Conservation (phyloP, 2,797 vertebrate genomes). For the Sebastes kiyomatsui region DNA sequence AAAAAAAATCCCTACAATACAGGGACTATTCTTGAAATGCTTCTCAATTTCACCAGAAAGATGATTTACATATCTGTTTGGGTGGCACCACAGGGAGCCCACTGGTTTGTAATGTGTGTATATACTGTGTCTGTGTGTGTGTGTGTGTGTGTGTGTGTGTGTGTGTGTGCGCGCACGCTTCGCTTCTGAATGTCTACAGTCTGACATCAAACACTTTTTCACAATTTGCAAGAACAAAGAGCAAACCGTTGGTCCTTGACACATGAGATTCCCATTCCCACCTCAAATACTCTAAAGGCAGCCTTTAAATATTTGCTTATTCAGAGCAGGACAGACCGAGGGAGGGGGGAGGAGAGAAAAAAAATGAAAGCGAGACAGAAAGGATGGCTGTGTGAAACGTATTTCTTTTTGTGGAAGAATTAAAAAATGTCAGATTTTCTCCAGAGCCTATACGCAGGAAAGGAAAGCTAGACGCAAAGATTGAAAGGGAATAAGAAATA, state of each 20-base stretch:
- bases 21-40: slow-evolving; percentile 19
- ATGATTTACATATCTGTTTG: slow-evolving; percentile 57
- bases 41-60: slow-evolving; percentile 41
- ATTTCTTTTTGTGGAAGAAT: slow-evolving; percentile 11
- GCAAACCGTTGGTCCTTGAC: slow-evolving; percentile 41
- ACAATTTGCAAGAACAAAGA: slow-evolving; percentile 66
- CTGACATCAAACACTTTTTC: slow-evolving; percentile 68
- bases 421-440: slow-evolving; percentile 9
- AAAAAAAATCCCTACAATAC: slow-evolving; percentile 16
- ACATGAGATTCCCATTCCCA: slow-evolving; percentile 51
- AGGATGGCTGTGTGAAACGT: background rate
- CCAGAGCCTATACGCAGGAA: background rate
- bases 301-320: slow-evolving; percentile 68
- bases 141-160: too few relatives aligned
- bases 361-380: slow-evolving; percentile 10
- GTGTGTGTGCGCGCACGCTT: background rate
- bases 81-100: slow-evolving; percentile 39
- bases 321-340: slow-evolving; percentile 26
- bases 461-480: background rate
- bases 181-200: slow-evolving; percentile 44
- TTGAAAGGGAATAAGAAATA: slow-evolving; percentile 20
- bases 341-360: background rate
- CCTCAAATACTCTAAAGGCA: slow-evolving; percentile 66
- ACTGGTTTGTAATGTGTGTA: slow-evolving; percentile 12
- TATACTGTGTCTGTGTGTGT: background rate